Percentiles rank a stretch among this genome's conserved stretches.
These are phyloP conservation scores for Bovichtus variegatus DNA, from an alignment of 2,797 vertebrate species.

Conservation along the genomic window DNA sequence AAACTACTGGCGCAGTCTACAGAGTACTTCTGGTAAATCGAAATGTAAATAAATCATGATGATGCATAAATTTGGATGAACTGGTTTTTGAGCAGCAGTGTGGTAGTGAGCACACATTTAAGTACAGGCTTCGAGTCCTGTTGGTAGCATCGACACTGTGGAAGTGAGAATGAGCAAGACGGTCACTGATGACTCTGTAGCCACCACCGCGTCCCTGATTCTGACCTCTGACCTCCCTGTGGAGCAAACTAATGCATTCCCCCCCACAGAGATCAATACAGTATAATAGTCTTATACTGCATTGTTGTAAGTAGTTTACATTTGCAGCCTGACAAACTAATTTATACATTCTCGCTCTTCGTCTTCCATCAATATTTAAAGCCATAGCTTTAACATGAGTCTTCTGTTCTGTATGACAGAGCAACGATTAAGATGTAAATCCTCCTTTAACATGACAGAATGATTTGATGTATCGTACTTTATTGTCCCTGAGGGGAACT, in stretches of 20 bases:
- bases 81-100: neutral
- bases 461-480: constrained; percentile 20
- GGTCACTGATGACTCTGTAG: constrained; percentile 31
- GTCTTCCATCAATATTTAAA: constrained; percentile 42
- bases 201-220: constrained; percentile 21
- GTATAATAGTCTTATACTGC: constrained; percentile 8
- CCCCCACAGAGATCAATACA: constrained; percentile 48
- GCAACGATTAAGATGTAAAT: constrained; percentile 48
- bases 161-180: constrained; percentile 49
- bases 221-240: constrained; percentile 57
- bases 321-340: constrained; percentile 20
- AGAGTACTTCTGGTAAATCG: neutral
- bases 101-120: constrained; percentile 3
- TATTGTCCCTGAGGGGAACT: constrained; percentile 28
- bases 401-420: neutral
- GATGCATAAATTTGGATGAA: neutral
- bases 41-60: constrained; percentile 1
- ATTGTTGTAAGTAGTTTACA: constrained; percentile 50
- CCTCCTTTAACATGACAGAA: constrained; percentile 33
- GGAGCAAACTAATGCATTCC: constrained; percentile 35
- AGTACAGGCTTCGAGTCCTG: neutral
- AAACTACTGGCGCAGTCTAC: neutral
- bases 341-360: neutral
- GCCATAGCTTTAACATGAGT: constrained; percentile 10
- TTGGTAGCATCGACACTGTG: constrained; percentile 12